Conservation (phyloP, 53 echinoderm and acorn worm genomes). For the Henricia sp. region DNA sequence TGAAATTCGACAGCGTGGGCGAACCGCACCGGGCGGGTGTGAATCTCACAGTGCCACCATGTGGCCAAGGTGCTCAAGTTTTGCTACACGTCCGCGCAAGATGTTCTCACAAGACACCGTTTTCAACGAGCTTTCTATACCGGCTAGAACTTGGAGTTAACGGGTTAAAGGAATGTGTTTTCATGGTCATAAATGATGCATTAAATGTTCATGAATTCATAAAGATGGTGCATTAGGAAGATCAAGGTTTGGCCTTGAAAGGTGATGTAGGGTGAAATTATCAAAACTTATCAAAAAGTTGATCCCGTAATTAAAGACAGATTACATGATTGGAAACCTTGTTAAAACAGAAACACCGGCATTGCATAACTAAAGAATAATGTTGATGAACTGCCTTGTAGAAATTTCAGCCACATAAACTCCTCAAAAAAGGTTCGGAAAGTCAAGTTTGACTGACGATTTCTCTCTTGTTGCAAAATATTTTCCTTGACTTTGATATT, state of each 20-base stretch:
- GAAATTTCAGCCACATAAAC: too few species aligned
- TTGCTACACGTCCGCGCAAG: conserved; percentile 18
- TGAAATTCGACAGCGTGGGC: conserved; percentile 47
- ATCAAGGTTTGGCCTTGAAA: conserved; percentile 26
- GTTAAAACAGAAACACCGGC: too few species aligned
- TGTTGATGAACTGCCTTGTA: too few species aligned
- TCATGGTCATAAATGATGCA: conserved; percentile 23
- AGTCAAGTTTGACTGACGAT: too few species aligned
- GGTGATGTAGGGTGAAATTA: conserved; percentile 5
- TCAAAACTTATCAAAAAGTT: neutral
- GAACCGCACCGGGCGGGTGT: conserved; percentile 36
- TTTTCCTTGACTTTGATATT: too few species aligned
- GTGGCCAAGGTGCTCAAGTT: conserved; percentile 42
- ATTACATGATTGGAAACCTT: too few species aligned
- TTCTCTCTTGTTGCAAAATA: too few species aligned
- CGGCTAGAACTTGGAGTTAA: neutral
- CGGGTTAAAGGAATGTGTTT: neutral
- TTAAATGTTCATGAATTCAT: conserved; percentile 28
- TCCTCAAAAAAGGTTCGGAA: too few species aligned
- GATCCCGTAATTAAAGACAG: too few species aligned
- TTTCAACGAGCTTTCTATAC: neutral
- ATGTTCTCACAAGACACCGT: conserved; percentile 19
- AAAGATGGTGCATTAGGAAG: neutral
- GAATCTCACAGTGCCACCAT: conserved; percentile 35
- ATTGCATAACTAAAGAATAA: too few species aligned